Percentiles rank a stretch among this genome's conserved stretches.
Evolutionary conservation across 1,140 invertebrate genomes (phyloP).

Genomic region (Saxidomus purpurata): DNA sequence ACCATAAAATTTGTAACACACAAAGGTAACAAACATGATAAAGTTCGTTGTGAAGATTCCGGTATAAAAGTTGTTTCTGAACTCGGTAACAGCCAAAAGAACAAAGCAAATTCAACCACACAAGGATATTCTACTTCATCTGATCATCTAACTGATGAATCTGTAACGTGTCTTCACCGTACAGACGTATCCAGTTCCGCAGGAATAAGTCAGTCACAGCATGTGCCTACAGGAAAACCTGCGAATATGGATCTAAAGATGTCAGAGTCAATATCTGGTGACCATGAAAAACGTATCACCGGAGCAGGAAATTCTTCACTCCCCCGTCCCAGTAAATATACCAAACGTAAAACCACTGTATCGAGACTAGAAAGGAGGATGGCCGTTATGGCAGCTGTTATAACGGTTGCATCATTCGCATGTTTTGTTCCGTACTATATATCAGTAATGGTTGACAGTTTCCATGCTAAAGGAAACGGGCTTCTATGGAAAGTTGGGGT

Average conservation of each 20-base stretch:
- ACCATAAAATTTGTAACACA: neutral
- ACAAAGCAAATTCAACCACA: neutral
- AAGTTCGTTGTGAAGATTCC: neutral
- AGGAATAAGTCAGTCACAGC: neutral
- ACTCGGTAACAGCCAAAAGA: neutral
- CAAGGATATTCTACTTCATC: too few species aligned
- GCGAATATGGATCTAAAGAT: too few species aligned
- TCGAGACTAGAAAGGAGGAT: neutral
- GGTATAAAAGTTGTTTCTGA: neutral
- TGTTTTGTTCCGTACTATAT: conserved; percentile 20
- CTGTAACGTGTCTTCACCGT: too few species aligned
- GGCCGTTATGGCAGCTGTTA: neutral
- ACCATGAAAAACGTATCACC: neutral
- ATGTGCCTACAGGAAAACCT: neutral
- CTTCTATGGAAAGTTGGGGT: neutral
- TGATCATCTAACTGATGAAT: too few species aligned
- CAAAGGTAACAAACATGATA: neutral
- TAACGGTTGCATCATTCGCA: neutral
- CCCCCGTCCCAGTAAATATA: neutral
- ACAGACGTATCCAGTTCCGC: too few species aligned
- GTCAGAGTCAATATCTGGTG: neutral
- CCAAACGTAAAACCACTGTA: neutral
- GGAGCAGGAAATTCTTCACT: neutral
- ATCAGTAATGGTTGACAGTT: neutral
- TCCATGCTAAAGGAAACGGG: neutral